Conservation (phyloP, 2,888 invertebrate genomes). For the Campaea margaritaria region DNA sequence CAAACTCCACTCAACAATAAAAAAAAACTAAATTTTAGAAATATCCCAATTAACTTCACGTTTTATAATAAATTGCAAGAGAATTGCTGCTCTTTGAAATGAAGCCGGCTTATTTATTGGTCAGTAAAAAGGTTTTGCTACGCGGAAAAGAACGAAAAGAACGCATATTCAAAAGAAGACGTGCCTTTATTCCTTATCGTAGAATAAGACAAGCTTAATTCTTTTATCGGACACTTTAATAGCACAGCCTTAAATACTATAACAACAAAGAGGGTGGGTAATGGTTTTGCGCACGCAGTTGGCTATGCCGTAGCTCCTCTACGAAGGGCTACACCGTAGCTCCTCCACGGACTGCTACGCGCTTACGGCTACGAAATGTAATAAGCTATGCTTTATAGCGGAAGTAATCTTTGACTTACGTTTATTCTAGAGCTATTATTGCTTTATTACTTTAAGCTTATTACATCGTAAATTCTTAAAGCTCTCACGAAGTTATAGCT, state of each 20-base stretch:
- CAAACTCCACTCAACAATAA: slow-evolving; percentile 9
- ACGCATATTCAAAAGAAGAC: slow-evolving; percentile 16
- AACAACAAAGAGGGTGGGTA: slow-evolving; percentile 39
- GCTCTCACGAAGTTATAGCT: slow-evolving; percentile 15
- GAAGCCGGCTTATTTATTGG: slow-evolving; percentile 20
- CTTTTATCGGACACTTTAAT: slow-evolving; percentile 34
- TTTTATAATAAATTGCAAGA: slow-evolving; percentile 1
- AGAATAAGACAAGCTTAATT: slow-evolving; percentile 29
- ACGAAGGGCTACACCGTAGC: slow-evolving; percentile 26
- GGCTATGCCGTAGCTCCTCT: slow-evolving; percentile 35
- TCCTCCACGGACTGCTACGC: slow-evolving; percentile 34
- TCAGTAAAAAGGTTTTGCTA: slow-evolving; percentile 22
- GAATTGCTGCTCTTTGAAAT: slow-evolving; percentile 7
- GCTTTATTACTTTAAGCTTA: slow-evolving; percentile 35
- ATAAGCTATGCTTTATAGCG: slow-evolving; percentile 46
- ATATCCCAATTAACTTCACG: slow-evolving; percentile 5
- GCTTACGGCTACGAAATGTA: slow-evolving; percentile 31
- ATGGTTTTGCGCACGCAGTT: slow-evolving; percentile 42
- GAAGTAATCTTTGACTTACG: slow-evolving; percentile 43
- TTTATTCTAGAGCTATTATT: slow-evolving; percentile 43
- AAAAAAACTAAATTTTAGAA: slow-evolving; percentile 1
- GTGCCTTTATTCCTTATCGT: slow-evolving; percentile 24
- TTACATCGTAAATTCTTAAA: slow-evolving; percentile 27
- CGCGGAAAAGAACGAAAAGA: slow-evolving; percentile 30
- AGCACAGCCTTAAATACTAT: slow-evolving; percentile 23